phyloP scores from a whole-genome alignment of 2,113 vertebrate genomes.

The Panthera uncia region DNA sequence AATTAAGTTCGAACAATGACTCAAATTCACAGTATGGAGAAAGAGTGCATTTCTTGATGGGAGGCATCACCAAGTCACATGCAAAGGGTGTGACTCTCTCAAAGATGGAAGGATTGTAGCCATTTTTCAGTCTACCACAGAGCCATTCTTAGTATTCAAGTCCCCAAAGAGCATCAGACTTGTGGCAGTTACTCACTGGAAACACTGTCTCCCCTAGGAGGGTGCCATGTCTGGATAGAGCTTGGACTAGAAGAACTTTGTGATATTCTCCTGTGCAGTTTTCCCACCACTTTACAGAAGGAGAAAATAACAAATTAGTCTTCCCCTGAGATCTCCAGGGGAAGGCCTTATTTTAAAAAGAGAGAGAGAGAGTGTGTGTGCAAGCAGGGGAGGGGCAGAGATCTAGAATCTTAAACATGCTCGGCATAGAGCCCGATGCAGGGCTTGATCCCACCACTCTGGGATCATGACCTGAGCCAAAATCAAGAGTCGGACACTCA shows the following conservation, averaged over 20 bases:
- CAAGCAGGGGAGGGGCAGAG: too few species aligned
- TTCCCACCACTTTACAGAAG: not conserved
- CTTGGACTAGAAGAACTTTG: not conserved
- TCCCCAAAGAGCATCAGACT: not conserved
- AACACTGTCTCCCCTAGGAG: not conserved
- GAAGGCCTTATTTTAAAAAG: not conserved
- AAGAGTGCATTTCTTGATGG: not conserved
- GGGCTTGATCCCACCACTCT: too few species aligned
- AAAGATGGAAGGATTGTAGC: not conserved
- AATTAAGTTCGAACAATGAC: not conserved
- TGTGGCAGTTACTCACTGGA: rapidly evolving
- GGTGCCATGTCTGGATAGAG: rapidly evolving
- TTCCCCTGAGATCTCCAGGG: not conserved
- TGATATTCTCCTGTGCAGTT: not conserved
- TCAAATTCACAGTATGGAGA: not conserved
- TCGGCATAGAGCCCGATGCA: too few species aligned
- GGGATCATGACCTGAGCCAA: too few species aligned
- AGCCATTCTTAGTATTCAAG: not conserved
- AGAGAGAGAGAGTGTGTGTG: too few species aligned
- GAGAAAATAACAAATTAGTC: not conserved
- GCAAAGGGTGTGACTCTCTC: not conserved
- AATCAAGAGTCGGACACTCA: too few species aligned
- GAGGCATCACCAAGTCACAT: not conserved
- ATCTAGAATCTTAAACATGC: too few species aligned
- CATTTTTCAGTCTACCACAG: not conserved